Base-by-base conservation (phyloP, 2,113 vertebrate species). In the Chionis minor region DNA sequence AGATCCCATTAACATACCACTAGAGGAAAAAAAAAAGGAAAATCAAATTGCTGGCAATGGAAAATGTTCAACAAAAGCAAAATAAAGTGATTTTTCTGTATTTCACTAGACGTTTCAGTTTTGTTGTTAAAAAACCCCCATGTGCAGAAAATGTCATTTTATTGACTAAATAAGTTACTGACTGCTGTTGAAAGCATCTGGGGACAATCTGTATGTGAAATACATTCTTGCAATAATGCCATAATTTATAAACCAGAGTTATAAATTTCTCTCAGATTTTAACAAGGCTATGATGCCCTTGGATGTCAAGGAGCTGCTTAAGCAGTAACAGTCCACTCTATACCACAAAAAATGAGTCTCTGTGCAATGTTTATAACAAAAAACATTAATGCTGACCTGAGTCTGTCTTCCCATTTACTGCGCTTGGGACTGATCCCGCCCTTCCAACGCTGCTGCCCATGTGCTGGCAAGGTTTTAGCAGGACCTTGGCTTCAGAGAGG, bases 21-120 rank as follows among this genome's bases (percentile, higher is more conserved):
- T 32, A 51, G 70, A 93, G 82, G 44, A 92, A 95, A 96, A 93
- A 93, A 93, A 70, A 94, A 91, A 93, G 28, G 45, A 74, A 92
- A 88, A 90, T 83, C 70, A 88, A 92, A 94, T 24, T 82, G 81
- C 62, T 21, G 16, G 56, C 78, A 91, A 86, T 4, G 30, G 62
- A 95, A 89, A 87, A 47, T 16, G 44, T 69, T 86, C 91, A 70
- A 80, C 67, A 92, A 70, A 81, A 91, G 66, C 40, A 72, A 87
- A 69, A 81, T 75, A 56, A 71, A 94, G 58, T 11, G n/a, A 81
- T 92, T 78, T 51, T 75, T 90, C 66, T 82, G 44, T 75, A 81
- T 87, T 94, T 89, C 65, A 89, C 72, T 19, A 85, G 61, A 84
- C 32, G 69, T 79, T 75, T 61, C 24, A 69, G 86, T 56, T 88